Evolutionary conservation across 2,797 vertebrate genomes (phyloP), one percentile per base, ranked within the genome.

Genomic region (Limnodromus scolopaceus): DNA sequence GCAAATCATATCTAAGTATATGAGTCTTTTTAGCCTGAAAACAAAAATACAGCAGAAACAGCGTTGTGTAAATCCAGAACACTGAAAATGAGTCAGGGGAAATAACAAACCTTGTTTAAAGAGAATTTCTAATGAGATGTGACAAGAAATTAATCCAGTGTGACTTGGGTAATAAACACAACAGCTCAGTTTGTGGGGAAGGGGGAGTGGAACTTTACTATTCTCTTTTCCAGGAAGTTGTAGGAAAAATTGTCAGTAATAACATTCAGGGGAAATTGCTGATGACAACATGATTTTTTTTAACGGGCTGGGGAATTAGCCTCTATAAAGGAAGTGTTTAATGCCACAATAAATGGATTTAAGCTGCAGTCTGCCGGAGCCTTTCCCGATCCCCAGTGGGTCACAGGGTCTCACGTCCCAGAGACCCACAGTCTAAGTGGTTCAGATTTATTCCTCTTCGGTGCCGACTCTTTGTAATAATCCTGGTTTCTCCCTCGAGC

Each of bases 301-400:
- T 2, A 16, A 27, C 1, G 11, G n/a, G 36, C 13, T 27, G 54
- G 49, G 28, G 53, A 58, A 34, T 20, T 25, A 28, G n/a, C 25
- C 46, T 32, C 1, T 2, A 1, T 0, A 18, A 18, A 16, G 22
- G 1, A 17, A 1, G 13, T 0, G 4, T 14, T n/a, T 41, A 6
- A 48, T 5, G 7, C 10, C 25, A 41, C n/a, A 16, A 6, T 1
- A 18, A 20, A 36, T 14, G 16, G 49, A 16, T 78, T 32, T 11
- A 1, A 71, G 38, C 41, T 65, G 61, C 38, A 9, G 25, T 1
- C 38, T 20, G 0, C 9, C 10, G 25, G 39, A 70, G 22, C 32
- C 24, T 36, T 9, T 24, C 41, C 70, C 5, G 6, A 9, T 5
- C 6, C 43, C 54, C 78, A 41, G n/a, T 6, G 10, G 11, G 30